Evolutionary conservation across 2,888 invertebrate genomes (phyloP).

Genomic region (Diploptera punctata): DNA sequence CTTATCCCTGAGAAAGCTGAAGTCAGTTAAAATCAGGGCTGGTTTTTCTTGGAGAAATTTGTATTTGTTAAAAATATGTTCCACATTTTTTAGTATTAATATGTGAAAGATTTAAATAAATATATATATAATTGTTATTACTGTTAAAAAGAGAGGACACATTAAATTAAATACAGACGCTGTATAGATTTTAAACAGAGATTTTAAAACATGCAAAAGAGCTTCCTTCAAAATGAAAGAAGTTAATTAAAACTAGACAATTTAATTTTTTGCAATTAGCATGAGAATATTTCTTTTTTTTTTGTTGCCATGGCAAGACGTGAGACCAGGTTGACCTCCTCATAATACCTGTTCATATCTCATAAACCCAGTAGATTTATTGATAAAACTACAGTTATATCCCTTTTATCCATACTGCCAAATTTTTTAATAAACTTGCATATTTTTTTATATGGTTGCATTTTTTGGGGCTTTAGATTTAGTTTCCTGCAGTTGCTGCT

Average conservation of each 20-base stretch:
- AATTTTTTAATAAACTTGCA: neutral
- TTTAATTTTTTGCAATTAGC: slow-evolving; percentile 24
- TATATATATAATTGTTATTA: slow-evolving; percentile 34
- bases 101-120: slow-evolving; percentile 13
- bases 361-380: no score
- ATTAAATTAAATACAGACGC: slow-evolving; percentile 25
- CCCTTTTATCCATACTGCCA: neutral
- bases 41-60: slow-evolving; percentile 17
- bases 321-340: slow-evolving; percentile 1
- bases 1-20: neutral
- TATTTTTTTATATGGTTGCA: slow-evolving; percentile 20
- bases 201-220: slow-evolving; percentile 36
- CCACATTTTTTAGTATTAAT: slow-evolving; percentile 27
- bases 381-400: no score
- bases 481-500: neutral
- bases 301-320: slow-evolving; percentile 11
- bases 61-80: slow-evolving; percentile 33
- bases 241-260: slow-evolving; percentile 29
- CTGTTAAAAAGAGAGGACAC: slow-evolving; percentile 23
- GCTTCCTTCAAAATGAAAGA: slow-evolving; percentile 38
- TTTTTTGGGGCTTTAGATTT: slow-evolving; percentile 23
- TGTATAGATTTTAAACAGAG: slow-evolving; percentile 32
- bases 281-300: slow-evolving; percentile 15
- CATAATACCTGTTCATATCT: neutral
- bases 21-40: neutral